These are phyloP conservation scores for Tachysurus fulvidraco DNA, from an alignment of 2,113 vertebrate genomes.

Conservation along the genomic window DNA sequence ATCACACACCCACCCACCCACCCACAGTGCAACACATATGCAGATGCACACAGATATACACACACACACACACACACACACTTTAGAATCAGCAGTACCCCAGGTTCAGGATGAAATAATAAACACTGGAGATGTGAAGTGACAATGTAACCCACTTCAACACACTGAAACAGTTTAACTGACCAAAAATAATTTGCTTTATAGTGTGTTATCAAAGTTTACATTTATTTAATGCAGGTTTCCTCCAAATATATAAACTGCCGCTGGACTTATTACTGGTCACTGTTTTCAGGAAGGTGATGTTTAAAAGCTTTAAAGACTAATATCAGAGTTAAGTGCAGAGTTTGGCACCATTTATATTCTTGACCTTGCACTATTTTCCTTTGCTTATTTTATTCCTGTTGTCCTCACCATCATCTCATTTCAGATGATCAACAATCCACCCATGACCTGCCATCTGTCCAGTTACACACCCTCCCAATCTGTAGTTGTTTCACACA, in stretches of 20 bases:
- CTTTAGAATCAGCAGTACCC: neutral
- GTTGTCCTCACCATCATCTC: constrained; percentile 28
- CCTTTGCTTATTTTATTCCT: constrained; percentile 33
- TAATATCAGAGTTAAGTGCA: neutral
- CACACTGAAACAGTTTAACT: neutral
- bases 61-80: neutral
- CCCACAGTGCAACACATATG: no score
- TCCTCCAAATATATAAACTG: neutral
- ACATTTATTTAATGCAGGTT: neutral
- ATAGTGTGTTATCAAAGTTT: neutral
- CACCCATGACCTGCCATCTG: constrained; percentile 21
- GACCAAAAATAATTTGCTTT: neutral
- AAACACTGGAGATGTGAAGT: neutral
- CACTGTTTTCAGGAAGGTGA: neutral
- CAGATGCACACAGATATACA: neutral
- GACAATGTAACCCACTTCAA: neutral
- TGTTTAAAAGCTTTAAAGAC: constrained; percentile 40
- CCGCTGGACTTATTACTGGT: neutral
- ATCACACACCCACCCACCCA: no score
- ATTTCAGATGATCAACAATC: constrained; percentile 22
- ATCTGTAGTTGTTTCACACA: neutral
- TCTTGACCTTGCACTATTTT: constrained; percentile 44
- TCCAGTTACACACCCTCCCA: neutral
- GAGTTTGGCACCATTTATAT: constrained; percentile 29
- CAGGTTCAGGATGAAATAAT: neutral